A percentile compares a stretch with the other conserved stretches of the same genome.
These are phyloP conservation scores for Gryllus longicercus DNA, from an alignment of 2,888 invertebrate species.

Conservation along the genomic window DNA sequence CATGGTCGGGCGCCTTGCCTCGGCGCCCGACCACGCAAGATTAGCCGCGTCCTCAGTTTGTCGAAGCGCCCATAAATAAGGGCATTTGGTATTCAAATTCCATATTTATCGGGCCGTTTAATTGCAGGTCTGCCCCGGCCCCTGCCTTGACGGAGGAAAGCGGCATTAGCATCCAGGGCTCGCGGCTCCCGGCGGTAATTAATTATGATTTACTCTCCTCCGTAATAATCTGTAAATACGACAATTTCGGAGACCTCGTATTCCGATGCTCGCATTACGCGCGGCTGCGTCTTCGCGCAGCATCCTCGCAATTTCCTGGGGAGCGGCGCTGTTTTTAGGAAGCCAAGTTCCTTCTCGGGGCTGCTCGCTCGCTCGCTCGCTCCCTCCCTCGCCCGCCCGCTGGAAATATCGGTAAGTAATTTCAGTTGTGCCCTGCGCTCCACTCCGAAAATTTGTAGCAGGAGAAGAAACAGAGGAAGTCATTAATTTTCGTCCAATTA, in stretches of 20 bases:
- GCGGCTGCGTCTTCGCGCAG: not conserved
- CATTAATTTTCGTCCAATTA: conserved; percentile 11
- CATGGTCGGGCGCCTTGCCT: too few species aligned
- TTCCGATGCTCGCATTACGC: not conserved
- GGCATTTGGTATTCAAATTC: conserved; percentile 1
- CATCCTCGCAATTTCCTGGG: not conserved
- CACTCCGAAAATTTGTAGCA: not conserved
- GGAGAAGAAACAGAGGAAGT: not conserved
- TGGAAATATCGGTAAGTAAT: too few species aligned
- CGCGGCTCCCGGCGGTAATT: not conserved
- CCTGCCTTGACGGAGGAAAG: not conserved
- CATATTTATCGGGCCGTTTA: conserved; percentile 17
- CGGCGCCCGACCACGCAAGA: too few species aligned
- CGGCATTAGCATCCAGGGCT: not conserved
- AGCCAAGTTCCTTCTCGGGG: not conserved
- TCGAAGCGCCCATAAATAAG: conserved; percentile 7
- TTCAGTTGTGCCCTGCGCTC: not conserved
- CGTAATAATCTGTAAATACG: not conserved
- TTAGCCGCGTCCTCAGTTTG: not conserved
- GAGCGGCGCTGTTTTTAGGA: not conserved
- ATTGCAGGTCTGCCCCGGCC: not conserved
- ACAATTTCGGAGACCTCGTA: not conserved
- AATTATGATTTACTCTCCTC: not conserved
- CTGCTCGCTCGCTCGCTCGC: too few species aligned
- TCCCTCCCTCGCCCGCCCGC: too few species aligned